Conservation (phyloP, 1,140 invertebrate genomes). For the Nebria ingens region DNA sequence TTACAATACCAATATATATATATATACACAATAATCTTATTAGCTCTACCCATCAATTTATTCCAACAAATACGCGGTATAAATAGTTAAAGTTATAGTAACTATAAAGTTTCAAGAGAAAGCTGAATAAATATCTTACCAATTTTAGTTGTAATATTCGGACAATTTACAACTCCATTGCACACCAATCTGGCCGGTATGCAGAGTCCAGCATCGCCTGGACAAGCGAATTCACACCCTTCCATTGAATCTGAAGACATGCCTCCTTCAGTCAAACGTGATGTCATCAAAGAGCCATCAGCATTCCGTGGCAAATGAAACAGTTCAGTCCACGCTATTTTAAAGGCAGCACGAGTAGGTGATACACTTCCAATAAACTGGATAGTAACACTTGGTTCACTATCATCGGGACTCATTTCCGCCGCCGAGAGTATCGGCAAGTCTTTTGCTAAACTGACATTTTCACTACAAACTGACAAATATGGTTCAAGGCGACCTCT, state of each 20-base stretch:
- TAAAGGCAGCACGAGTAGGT: constrained; percentile 68
- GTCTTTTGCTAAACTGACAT: constrained; percentile 64
- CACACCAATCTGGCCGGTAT: constrained; percentile 72
- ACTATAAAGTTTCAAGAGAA: background rate
- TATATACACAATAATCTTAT: background rate
- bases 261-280: constrained; percentile 50
- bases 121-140: constrained; percentile 21
- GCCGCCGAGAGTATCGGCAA: constrained; percentile 64
- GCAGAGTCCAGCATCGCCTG: constrained; percentile 67
- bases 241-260: constrained; percentile 31
- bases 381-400: constrained; percentile 38
- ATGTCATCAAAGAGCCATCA: constrained; percentile 67
- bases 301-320: constrained; percentile 72
- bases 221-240: constrained; percentile 71
- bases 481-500: constrained; percentile 57
- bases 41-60: background rate
- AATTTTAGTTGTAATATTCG: constrained; percentile 40
- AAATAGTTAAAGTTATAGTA: background rate
- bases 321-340: constrained; percentile 82
- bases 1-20: too few relatives aligned
- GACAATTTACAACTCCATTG: constrained; percentile 80
- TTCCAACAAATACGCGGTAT: background rate
- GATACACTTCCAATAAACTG: constrained; percentile 49
- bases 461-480: constrained; percentile 70
- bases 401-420: constrained; percentile 53